A percentile compares a stretch with the other conserved stretches of the same genome.
phyloP scores from a whole-genome alignment of 1,140 invertebrate genomes.

The Aleiodes sp. region DNA sequence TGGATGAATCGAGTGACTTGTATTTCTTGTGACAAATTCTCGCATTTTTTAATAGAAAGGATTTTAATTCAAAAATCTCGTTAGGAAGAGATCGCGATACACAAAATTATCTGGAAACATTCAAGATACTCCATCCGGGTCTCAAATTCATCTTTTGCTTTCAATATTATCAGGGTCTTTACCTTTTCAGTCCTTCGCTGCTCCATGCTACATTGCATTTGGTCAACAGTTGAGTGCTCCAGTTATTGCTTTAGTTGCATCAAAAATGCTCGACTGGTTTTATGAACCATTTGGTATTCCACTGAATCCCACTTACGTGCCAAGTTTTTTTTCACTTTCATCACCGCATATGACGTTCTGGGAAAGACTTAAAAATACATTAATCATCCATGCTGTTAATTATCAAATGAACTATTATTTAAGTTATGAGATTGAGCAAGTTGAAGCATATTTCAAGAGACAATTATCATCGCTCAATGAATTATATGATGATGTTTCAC shows the following conservation, averaged over 20 bases:
- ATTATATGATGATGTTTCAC: conserved; percentile 38
- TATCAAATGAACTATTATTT: conserved; percentile 37
- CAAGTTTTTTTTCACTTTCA: conserved; percentile 59
- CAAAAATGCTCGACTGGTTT: conserved; percentile 68
- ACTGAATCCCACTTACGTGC: conserved; percentile 65
- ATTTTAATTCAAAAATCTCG: too few relatives aligned
- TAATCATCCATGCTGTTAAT: background rate
- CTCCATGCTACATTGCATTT: conserved; percentile 66
- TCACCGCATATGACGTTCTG: conserved; percentile 71
- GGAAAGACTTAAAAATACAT: conserved; percentile 64
- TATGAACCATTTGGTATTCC: conserved; percentile 70
- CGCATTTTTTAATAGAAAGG: too few relatives aligned
- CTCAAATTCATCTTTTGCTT: background rate
- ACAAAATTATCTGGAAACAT: background rate
- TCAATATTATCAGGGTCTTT: too few relatives aligned
- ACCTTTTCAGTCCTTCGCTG: conserved; percentile 44
- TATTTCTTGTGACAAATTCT: background rate
- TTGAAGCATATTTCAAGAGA: conserved; percentile 58
- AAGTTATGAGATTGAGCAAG: conserved; percentile 33
- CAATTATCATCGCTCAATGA: conserved; percentile 58
- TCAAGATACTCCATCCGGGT: background rate
- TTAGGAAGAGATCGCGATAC: too few relatives aligned
- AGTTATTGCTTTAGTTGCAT: conserved; percentile 69
- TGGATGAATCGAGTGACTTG: background rate
- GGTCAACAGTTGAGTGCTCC: conserved; percentile 69